Evolutionary conservation across 2,113 vertebrate genomes (phyloP), one percentile per base, ranked within the genome.

Genomic region (Danionella cerebrum): DNA sequence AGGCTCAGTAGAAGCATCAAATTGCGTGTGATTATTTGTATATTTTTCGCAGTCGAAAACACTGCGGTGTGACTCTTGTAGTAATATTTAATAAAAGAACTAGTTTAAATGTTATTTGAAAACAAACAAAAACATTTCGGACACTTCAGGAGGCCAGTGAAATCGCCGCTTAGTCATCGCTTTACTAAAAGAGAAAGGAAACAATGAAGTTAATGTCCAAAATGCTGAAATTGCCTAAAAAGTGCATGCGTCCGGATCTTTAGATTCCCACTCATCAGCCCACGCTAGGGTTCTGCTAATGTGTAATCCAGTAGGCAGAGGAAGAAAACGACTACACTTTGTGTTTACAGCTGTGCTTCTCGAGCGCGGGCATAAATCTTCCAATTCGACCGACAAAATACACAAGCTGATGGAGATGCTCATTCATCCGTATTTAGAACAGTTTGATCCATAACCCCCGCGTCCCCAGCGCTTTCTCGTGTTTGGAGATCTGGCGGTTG

Each of bases 291-390:
- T 22, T 63, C 48, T 80, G 75, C 16, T 70, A 77, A 75, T 45
- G 58, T 58, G 78, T 82, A 82, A 31, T 84, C 82, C 86, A 87
- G 80, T 84, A 88, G 87, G 87, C 82, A 86, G 84, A 89, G 84
- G 84, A 86, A 86, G 88, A 82, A 88, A 65, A 24, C 74, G 66
- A 12, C 64, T 90, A 87, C 85, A n/a, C 90, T 85, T 87, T 89
- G 85, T 92, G 90, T 94, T 94, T 93, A 90, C 90, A 90, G 90
- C 91, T 86, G 85, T 81, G 81, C 22, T 87, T 84, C 84, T n/a
- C n/a, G n/a, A n/a, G 83, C 83, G 79, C 84, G 88, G 90, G 84
- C 89, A 93, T 92, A 93, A 91, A 94, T 93, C 91, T 94, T 91
- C 44, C 79, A 81, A 86, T 84, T 69, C 79, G 85, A 89, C 91